Percentiles rank a stretch among this genome's conserved stretches.
These are phyloP conservation scores for Echeneis naucrates DNA, from an alignment of 2,797 vertebrate genomes.

Conservation along the genomic window DNA sequence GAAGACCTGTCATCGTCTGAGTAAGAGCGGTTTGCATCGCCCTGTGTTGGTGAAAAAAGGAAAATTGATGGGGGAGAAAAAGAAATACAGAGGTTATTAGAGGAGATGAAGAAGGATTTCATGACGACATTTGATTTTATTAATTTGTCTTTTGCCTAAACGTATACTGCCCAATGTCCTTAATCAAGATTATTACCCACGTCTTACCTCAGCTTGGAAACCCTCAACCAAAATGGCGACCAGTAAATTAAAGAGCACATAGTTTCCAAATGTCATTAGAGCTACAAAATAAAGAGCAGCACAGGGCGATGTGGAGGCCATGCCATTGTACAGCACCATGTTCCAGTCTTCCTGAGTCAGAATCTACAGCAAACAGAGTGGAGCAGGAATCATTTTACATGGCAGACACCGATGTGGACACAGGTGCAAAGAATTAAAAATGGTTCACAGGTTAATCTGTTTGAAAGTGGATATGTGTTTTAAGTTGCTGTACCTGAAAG, in stretches of 20 bases:
- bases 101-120: slow-evolving; percentile 2
- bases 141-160: neutral
- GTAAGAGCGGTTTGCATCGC: slow-evolving; percentile 96
- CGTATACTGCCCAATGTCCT: neutral
- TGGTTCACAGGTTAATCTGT: neutral
- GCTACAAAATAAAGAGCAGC: slow-evolving; percentile 98
- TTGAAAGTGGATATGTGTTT: neutral
- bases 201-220: slow-evolving; percentile 96
- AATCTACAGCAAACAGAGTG: slow-evolving; percentile 83
- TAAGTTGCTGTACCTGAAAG: slow-evolving; percentile 88
- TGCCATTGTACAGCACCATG: slow-evolving; percentile 97
- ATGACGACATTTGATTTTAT: neutral
- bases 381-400: slow-evolving; percentile 5
- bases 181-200: neutral
- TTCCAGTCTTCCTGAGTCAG: slow-evolving; percentile 99
- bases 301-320: slow-evolving; percentile 97
- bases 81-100: neutral
- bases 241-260: slow-evolving; percentile 97
- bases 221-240: slow-evolving; percentile 99
- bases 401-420: slow-evolving; percentile 6
- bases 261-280: slow-evolving; percentile 99
- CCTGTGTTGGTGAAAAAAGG: slow-evolving; percentile 80
- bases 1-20: slow-evolving; percentile 96
- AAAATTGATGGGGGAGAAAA: slow-evolving; percentile 2
- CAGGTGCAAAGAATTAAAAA: neutral